Percentiles rank a stretch among this genome's conserved stretches.
Evolutionary conservation across 2,888 invertebrate genomes (phyloP).

Genomic region (Himalopsyche tibetana): DNA sequence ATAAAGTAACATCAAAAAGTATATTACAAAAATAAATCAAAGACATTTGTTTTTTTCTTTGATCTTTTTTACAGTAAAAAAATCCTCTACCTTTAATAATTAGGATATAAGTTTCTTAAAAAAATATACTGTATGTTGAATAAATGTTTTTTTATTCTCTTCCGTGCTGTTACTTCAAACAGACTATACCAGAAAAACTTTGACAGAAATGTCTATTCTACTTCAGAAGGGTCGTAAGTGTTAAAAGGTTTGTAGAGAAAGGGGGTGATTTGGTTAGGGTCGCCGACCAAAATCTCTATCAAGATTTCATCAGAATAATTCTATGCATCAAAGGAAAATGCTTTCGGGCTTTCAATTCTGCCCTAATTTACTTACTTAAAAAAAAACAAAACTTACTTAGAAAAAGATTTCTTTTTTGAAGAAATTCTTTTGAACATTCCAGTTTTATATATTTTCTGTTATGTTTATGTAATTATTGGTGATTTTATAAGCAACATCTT

Average conservation of each 20-base stretch:
- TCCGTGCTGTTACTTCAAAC: slow-evolving; percentile 33
- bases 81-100: too few species aligned
- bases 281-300: slow-evolving; percentile 40
- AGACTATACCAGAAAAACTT: slow-evolving; percentile 31
- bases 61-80: too few species aligned
- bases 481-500: background rate
- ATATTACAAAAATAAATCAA: too few species aligned
- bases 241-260: slow-evolving; percentile 43
- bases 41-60: too few species aligned
- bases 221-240: slow-evolving; percentile 40
- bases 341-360: slow-evolving; percentile 29
- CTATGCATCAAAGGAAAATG: slow-evolving; percentile 38
- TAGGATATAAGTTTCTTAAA: too few species aligned
- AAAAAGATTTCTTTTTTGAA: background rate
- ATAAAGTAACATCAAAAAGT: too few species aligned
- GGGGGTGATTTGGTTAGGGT: slow-evolving; percentile 31
- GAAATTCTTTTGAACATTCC: background rate
- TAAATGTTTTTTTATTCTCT: background rate
- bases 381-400: slow-evolving; percentile 35
- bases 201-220: slow-evolving; percentile 40
- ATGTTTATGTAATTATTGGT: background rate
- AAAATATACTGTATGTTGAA: too few species aligned
- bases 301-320: slow-evolving; percentile 40
- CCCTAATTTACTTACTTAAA: slow-evolving; percentile 35
- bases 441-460: background rate